Conservation (phyloP, 2,113 vertebrate genomes). For the Lepidothrix coronata region DNA sequence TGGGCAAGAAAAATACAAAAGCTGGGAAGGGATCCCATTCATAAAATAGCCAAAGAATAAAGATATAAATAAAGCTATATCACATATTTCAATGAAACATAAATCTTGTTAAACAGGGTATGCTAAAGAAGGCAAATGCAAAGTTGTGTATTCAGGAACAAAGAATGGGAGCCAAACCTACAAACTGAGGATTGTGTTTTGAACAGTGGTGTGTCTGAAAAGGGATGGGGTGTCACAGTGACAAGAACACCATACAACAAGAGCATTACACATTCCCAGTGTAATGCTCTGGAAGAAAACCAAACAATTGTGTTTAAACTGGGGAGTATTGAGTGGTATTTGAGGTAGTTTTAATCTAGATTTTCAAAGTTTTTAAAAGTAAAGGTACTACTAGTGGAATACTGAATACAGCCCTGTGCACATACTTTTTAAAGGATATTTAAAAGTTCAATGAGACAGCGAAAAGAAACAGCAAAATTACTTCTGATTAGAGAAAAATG, state of each 20-base stretch:
- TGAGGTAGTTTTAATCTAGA: neutral
- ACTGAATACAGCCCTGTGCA: neutral
- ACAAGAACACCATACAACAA: neutral
- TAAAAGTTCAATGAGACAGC: neutral
- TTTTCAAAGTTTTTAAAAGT: neutral
- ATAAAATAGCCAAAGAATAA: neutral
- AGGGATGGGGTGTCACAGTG: neutral
- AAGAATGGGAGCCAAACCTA: neutral
- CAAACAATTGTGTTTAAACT: neutral
- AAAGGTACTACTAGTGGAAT: neutral
- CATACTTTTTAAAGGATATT: neutral
- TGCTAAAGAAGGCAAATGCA: neutral
- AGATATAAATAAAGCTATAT: conserved; percentile 2
- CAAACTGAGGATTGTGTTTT: neutral
- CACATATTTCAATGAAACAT: neutral
- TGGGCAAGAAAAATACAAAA: neutral
- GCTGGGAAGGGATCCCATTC: neutral
- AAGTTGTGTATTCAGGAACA: neutral
- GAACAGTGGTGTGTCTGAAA: neutral
- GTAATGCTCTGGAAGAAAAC: neutral
- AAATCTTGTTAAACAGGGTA: neutral
- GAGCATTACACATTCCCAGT: neutral
- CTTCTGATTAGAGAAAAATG: neutral
- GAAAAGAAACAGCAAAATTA: neutral
- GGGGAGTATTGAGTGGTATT: neutral